A percentile compares a stretch with the other conserved stretches of the same genome.
These are phyloP conservation scores for Sebastes vulpes DNA, from an alignment of 2,797 vertebrate genomes.

Conservation along the genomic window DNA sequence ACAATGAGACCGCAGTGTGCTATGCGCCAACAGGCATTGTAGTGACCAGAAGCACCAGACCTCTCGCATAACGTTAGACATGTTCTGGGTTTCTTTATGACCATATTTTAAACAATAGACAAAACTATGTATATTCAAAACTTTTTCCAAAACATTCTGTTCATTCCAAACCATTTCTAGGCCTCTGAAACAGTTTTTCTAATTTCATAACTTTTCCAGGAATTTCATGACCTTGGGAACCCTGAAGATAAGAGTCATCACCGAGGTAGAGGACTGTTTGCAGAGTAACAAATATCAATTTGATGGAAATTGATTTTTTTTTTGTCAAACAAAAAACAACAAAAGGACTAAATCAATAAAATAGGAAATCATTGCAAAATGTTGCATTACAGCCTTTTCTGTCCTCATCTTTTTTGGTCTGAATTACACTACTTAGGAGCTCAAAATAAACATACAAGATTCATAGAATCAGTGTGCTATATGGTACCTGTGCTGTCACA, in stretches of 20 bases:
- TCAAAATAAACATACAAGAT: neutral
- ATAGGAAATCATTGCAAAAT: neutral
- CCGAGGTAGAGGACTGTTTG: neutral
- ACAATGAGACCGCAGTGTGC: too few relatives aligned
- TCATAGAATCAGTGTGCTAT: neutral
- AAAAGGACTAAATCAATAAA: neutral
- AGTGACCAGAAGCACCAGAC: too few relatives aligned
- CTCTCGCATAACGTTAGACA: too few relatives aligned
- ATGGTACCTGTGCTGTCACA: neutral
- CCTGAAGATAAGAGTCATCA: neutral
- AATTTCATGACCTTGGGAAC: too few relatives aligned
- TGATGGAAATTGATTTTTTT: neutral
- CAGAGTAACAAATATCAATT: neutral
- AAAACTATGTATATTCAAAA: too few relatives aligned
- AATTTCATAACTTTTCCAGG: too few relatives aligned
- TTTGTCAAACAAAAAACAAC: neutral
- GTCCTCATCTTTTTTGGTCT: neutral
- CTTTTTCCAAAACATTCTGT: too few relatives aligned
- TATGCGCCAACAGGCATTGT: too few relatives aligned
- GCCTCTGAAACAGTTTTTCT: too few relatives aligned
- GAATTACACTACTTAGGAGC: neutral
- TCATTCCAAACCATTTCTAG: too few relatives aligned
- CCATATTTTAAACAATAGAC: too few relatives aligned
- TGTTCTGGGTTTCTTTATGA: too few relatives aligned
- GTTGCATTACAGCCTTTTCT: neutral